These are phyloP conservation scores for Nansenia antarctica DNA, from an alignment of 2,113 vertebrate genomes.

Conservation along the genomic window DNA sequence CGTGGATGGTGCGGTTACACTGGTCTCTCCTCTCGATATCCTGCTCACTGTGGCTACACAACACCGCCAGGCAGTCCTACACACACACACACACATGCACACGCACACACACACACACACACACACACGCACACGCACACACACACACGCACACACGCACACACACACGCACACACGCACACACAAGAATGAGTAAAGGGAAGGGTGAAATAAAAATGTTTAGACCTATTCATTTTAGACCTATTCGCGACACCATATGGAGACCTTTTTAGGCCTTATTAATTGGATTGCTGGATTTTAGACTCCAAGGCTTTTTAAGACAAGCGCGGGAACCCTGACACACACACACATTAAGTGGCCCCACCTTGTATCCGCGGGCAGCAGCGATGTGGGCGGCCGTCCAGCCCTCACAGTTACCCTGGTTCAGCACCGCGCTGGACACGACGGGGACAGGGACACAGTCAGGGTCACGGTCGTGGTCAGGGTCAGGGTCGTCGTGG, in stretches of 20 bases:
- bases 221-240: too few relatives aligned
- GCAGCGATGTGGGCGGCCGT: conserved; percentile 93
- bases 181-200: too few relatives aligned
- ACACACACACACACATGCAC: conserved; percentile 47
- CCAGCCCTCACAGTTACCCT: conserved; percentile 88
- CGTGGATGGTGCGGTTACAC: conserved; percentile 88
- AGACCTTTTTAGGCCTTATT: too few relatives aligned
- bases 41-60: conserved; percentile 88
- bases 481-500: conserved; percentile 2
- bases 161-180: too few relatives aligned
- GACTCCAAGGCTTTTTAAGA: too few relatives aligned
- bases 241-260: too few relatives aligned
- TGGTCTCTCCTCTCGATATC: conserved; percentile 89
- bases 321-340: too few relatives aligned
- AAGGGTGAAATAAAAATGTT: too few relatives aligned
- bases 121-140: too few relatives aligned
- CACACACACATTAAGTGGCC: too few relatives aligned
- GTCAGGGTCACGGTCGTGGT: conserved; percentile 25
- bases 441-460: conserved; percentile 15
- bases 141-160: too few relatives aligned
- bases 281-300: too few relatives aligned
- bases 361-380: conserved; percentile 92
- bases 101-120: conserved; percentile 31
- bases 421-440: conserved; percentile 82
- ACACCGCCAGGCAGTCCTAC: conserved; percentile 92